Evolutionary conservation across 1,140 invertebrate genomes (phyloP).

Genomic region (Stratiolaelaps scimitus): DNA sequence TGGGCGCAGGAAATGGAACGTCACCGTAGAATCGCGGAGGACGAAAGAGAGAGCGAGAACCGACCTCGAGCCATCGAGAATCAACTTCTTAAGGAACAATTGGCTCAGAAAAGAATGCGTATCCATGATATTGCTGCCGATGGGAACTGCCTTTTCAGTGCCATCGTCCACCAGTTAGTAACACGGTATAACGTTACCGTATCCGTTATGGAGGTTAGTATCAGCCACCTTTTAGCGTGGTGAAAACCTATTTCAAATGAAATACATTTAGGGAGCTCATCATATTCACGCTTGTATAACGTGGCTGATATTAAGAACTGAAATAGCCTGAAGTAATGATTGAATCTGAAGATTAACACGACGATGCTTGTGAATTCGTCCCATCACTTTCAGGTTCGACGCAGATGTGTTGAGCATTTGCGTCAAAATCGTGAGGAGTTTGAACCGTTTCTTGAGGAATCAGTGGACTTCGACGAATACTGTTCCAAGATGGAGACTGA

Average conservation of each 20-base stretch:
- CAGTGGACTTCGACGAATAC: conserved; percentile 6
- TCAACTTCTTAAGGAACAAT: background rate
- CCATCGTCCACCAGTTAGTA: background rate
- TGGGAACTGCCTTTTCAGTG: conserved; percentile 21
- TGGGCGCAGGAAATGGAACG: conserved; percentile 10
- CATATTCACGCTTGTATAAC: no score
- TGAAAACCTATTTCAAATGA: no score
- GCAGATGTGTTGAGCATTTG: background rate
- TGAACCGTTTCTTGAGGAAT: conserved; percentile 8
- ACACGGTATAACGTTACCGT: background rate
- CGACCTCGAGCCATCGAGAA: conserved; percentile 3
- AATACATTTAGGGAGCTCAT: no score
- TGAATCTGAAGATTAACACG: no score
- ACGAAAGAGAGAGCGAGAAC: background rate
- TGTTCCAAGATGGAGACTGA: conserved; percentile 10
- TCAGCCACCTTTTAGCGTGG: no score
- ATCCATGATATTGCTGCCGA: conserved; percentile 7
- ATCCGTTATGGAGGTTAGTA: no score
- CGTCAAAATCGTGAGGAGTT: conserved; percentile 5
- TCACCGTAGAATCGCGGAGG: background rate
- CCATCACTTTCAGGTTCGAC: no score
- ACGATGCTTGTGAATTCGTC: no score
- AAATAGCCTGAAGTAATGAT: no score
- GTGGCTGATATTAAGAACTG: no score
- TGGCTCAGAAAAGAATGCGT: background rate